phyloP scores from a whole-genome alignment of 1,140 invertebrate species.

The Trichonephila clavipes region DNA sequence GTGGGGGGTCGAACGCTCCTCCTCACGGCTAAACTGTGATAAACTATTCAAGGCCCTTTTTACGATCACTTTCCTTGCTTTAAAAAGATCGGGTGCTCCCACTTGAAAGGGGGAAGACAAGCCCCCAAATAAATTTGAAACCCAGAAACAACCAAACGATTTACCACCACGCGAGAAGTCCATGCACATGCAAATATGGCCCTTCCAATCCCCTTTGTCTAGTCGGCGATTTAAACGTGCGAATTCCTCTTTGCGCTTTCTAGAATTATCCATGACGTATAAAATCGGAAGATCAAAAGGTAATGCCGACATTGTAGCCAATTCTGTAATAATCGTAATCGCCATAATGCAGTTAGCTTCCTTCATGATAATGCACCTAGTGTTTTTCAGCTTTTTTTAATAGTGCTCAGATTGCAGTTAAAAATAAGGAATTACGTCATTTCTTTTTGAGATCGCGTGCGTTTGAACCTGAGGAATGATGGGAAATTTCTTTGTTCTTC shows the following conservation, averaged over 20 bases:
- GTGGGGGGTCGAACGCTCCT: not conserved
- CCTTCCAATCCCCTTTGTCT: conserved; percentile 43
- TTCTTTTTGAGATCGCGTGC: not conserved
- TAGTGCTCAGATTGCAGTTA: conserved; percentile 20
- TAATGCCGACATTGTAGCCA: conserved; percentile 63
- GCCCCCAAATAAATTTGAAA: conserved; percentile 37
- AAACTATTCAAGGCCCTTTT: conserved; percentile 33
- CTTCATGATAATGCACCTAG: conserved; percentile 23
- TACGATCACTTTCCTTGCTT: conserved; percentile 42
- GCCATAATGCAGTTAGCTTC: conserved; percentile 42
- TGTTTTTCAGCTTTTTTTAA: conserved; percentile 42
- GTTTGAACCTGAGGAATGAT: not conserved
- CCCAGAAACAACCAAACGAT: conserved; percentile 16
- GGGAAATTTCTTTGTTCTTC: conserved; percentile 39
- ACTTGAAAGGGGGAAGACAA: not conserved
- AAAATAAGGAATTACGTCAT: conserved; percentile 67
- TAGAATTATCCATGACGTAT: conserved; percentile 63
- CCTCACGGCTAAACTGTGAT: conserved; percentile 32
- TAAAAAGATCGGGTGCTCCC: conserved; percentile 6
- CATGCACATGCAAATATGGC: conserved; percentile 65
- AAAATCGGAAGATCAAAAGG: conserved; percentile 65
- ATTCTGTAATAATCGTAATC: conserved; percentile 62
- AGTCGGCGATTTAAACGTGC: not conserved
- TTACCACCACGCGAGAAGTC: conserved; percentile 30
- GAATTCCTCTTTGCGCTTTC: conserved; percentile 48